Percentiles rank a stretch among this genome's conserved stretches.
phyloP scores from a whole-genome alignment of 2,797 vertebrate genomes.

The Pangasius krempfi region DNA sequence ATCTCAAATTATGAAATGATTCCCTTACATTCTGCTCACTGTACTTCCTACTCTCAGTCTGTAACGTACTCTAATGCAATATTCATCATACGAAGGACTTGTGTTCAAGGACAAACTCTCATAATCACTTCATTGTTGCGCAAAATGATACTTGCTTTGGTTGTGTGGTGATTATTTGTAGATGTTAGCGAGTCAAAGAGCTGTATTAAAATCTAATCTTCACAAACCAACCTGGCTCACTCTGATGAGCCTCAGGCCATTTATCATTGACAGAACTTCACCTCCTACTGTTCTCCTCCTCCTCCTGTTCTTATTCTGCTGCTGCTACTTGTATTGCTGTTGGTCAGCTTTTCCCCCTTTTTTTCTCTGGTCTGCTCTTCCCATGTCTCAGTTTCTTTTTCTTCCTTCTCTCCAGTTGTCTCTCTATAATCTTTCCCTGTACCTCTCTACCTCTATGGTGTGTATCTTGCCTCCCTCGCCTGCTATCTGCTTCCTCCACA shows the following conservation, averaged over 20 bases:
- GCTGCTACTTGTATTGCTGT: constrained; percentile 68
- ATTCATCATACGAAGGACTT: constrained; percentile 60
- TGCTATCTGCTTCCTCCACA: constrained; percentile 46
- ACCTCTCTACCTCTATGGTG: constrained; percentile 54
- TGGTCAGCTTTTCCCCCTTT: constrained; percentile 59
- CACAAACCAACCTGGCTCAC: constrained; percentile 79
- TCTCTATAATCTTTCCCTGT: constrained; percentile 42
- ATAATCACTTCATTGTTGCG: constrained; percentile 70
- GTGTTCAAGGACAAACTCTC: constrained; percentile 72
- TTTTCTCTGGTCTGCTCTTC: constrained; percentile 64
- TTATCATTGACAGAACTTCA: constrained; percentile 84
- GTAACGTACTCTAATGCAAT: constrained; percentile 64
- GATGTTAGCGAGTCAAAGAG: constrained; percentile 69
- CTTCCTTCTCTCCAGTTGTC: constrained; percentile 51
- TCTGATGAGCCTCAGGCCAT: constrained; percentile 78
- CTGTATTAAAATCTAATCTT: constrained; percentile 85
- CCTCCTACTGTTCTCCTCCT: constrained; percentile 71
- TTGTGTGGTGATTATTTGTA: constrained; percentile 75
- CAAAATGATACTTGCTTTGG: constrained; percentile 78
- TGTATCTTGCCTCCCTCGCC: constrained; percentile 64
- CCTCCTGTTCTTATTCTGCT: constrained; percentile 70
- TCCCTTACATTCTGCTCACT: constrained; percentile 16
- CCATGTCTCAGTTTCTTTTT: constrained; percentile 63
- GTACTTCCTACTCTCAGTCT: constrained; percentile 30
- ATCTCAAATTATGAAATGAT: not conserved